Evolutionary conservation across 2,113 vertebrate species (phyloP).

Genomic region (Dendropsophus ebraccatus): DNA sequence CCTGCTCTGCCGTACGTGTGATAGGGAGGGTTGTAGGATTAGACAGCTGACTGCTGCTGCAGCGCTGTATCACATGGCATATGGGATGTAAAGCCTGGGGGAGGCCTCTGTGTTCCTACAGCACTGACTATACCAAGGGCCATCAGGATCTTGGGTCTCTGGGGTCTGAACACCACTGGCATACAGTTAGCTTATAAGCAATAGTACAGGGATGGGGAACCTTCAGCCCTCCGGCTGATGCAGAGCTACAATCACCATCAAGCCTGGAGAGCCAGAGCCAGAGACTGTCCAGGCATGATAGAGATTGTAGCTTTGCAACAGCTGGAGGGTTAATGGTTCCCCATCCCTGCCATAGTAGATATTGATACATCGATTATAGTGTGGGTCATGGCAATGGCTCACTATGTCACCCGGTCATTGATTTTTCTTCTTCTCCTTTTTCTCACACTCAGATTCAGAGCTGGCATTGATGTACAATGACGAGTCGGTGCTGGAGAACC

Average conservation of each 20-base stretch:
- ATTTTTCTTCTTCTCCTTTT: not conserved
- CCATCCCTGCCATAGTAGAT: no score
- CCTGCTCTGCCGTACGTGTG: not conserved
- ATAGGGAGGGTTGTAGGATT: not conserved
- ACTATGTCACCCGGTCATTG: not conserved
- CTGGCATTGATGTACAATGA: constrained; percentile 96
- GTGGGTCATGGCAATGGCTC: not conserved
- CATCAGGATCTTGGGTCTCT: not conserved
- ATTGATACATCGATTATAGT: no score
- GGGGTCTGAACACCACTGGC: no score
- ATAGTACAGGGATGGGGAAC: no score
- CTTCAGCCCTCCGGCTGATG: no score
- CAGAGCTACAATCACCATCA: no score
- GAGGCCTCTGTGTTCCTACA: no score
- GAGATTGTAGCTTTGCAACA: no score
- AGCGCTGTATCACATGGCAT: not conserved
- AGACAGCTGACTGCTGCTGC: not conserved
- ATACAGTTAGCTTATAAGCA: no score
- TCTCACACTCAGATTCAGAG: constrained; percentile 82
- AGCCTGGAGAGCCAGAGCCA: no score
- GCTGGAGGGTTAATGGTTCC: no score
- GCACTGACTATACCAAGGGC: not conserved
- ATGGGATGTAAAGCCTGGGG: not conserved
- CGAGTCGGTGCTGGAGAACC: constrained; percentile 93
- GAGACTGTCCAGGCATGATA: no score